A percentile compares a stretch with the other conserved stretches of the same genome.
Evolutionary conservation across 2,888 invertebrate species (phyloP).

Genomic region (Branchipolynoe longqiensis): DNA sequence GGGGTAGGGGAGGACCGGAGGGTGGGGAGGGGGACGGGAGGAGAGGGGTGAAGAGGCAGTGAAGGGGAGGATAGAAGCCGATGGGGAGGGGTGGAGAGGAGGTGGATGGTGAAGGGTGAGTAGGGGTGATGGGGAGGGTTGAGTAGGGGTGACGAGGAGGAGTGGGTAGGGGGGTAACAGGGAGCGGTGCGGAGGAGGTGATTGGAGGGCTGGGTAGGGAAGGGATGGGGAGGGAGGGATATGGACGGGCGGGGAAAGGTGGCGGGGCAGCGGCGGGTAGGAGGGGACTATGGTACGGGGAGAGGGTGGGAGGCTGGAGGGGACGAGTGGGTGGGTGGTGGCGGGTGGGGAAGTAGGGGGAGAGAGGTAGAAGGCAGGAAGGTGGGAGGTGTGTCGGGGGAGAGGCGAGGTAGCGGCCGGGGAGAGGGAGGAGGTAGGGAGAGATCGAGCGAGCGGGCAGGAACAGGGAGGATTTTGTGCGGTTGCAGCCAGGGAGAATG

Average conservation of each 20-base stretch:
- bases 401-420: neutral
- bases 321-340: neutral
- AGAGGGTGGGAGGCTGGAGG: neutral
- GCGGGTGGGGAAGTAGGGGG: neutral
- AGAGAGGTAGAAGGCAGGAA: neutral
- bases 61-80: neutral
- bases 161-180: neutral
- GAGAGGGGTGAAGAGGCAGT: neutral
- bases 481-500: neutral
- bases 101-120: neutral
- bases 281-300: neutral
- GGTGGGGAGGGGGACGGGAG: neutral
- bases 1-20: neutral
- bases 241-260: neutral
- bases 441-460: neutral
- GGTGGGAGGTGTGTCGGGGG: neutral
- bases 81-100: neutral
- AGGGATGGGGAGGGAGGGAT: neutral
- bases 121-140: neutral
- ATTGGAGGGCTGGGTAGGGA: too few relatives aligned
- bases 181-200: neutral
- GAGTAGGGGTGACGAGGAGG: neutral
- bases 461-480: neutral
- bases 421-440: neutral
- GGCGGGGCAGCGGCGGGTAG: neutral